phyloP scores from a whole-genome alignment of 1,140 invertebrate species.

The Schlechtendalia chinensis region DNA sequence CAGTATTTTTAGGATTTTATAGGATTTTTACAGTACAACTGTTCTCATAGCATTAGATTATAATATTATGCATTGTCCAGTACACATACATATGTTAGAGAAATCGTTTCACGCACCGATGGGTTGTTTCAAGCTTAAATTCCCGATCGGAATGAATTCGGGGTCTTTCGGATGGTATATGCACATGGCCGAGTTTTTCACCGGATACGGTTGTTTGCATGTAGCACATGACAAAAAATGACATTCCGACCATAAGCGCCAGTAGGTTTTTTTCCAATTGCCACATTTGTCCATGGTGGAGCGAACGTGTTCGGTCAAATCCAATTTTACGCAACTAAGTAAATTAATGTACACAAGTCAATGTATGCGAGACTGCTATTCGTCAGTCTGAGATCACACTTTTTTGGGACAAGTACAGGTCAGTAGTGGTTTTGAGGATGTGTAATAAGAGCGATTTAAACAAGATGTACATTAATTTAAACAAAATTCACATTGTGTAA shows the following conservation, averaged over 20 bases:
- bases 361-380: too few relatives aligned
- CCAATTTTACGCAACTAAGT: background rate
- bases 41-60: background rate
- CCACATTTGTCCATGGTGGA: background rate
- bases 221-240: slow-evolving; percentile 1
- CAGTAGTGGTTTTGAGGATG: too few relatives aligned
- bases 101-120: background rate
- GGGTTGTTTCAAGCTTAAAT: slow-evolving; percentile 3
- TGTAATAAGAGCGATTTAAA: too few relatives aligned
- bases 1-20: too few relatives aligned
- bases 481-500: too few relatives aligned
- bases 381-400: too few relatives aligned
- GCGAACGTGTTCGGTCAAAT: background rate
- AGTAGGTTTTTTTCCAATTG: slow-evolving; percentile 27
- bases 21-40: too few relatives aligned
- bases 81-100: too few relatives aligned
- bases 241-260: slow-evolving; percentile 1
- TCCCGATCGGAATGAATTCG: slow-evolving; percentile 1
- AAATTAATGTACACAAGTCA: background rate
- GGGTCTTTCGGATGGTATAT: slow-evolving; percentile 14
- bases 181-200: slow-evolving; percentile 11
- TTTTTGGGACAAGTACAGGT: too few relatives aligned
- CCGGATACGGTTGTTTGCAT: background rate
- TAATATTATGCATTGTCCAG: background rate
- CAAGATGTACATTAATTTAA: too few relatives aligned